phyloP scores from a whole-genome alignment of 1,140 invertebrate species.

The Rhopalosiphum maidis region DNA sequence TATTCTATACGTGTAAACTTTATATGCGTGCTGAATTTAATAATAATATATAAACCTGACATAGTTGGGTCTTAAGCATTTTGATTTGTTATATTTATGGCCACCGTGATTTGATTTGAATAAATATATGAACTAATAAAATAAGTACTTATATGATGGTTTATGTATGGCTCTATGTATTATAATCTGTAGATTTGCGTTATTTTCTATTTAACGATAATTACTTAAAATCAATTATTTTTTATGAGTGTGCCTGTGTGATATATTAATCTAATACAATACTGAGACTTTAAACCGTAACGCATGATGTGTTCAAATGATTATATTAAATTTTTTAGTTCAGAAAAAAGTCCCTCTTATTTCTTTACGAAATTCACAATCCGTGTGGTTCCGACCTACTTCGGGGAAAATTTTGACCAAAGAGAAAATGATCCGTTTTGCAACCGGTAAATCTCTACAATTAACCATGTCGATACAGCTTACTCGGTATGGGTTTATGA shows the following conservation, averaged over 20 bases:
- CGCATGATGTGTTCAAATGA: neutral
- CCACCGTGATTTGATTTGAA: neutral
- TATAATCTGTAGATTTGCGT: neutral
- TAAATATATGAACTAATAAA: neutral
- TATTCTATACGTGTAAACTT: too few species aligned
- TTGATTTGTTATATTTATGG: neutral
- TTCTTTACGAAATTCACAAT: slow-evolving; percentile 11
- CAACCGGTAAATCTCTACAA: slow-evolving; percentile 22
- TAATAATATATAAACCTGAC: neutral
- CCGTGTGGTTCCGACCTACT: neutral
- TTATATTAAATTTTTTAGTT: neutral
- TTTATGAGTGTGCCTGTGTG: neutral
- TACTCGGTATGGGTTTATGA: neutral
- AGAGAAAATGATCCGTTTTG: slow-evolving; percentile 23
- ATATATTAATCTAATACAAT: neutral
- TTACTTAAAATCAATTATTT: neutral
- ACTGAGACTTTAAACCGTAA: neutral
- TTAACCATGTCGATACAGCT: slow-evolving; percentile 22
- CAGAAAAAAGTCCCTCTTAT: neutral
- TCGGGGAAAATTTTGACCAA: neutral
- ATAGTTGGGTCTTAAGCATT: neutral
- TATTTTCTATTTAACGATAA: neutral
- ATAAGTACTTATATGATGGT: neutral
- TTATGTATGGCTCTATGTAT: neutral
- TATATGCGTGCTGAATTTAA: neutral